Conservation (phyloP, 2,797 vertebrate genomes). For the Atherinosoma microstoma region DNA sequence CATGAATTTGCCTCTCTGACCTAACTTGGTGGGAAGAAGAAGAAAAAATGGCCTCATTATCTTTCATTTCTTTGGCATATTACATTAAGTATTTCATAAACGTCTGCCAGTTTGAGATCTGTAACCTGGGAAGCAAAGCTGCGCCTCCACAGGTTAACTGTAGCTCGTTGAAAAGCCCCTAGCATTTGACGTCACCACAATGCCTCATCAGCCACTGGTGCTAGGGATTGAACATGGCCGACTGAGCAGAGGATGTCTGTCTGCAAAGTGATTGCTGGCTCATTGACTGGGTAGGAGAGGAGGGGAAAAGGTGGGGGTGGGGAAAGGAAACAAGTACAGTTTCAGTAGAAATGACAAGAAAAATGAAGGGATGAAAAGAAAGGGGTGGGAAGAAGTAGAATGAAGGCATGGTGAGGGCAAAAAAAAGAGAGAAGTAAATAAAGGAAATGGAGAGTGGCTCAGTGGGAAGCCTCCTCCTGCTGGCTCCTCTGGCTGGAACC, state of each 20-base stretch:
- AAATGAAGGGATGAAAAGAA: conserved; percentile 35
- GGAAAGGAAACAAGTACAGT: conserved; percentile 58
- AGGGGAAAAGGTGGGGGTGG: conserved; percentile 20
- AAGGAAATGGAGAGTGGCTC: conserved; percentile 73
- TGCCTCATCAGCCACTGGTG: conserved; percentile 80
- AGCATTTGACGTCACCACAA: conserved; percentile 78
- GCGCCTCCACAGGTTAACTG: conserved; percentile 75
- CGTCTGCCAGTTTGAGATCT: conserved; percentile 72
- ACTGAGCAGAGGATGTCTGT: conserved; percentile 79
- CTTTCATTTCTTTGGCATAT: conserved; percentile 76
- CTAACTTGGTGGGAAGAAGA: conserved; percentile 58
- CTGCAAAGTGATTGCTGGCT: conserved; percentile 83
- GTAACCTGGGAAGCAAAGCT: conserved; percentile 73
- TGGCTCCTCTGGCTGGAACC: conserved; percentile 78
- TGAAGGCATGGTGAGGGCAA: conserved; percentile 58
- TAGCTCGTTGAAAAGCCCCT: conserved; percentile 65
- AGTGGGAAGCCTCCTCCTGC: conserved; percentile 80
- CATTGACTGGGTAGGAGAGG: conserved; percentile 74
- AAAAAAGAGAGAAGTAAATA: conserved; percentile 61
- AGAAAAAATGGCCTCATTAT: conserved; percentile 79
- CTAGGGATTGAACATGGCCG: conserved; percentile 79
- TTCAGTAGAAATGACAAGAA: conserved; percentile 48
- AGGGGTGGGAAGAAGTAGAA: conserved; percentile 53
- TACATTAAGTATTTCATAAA: conserved; percentile 78
- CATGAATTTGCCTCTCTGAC: conserved; percentile 64